Conservation (phyloP, 2,888 invertebrate species). For the Slavum lentiscoides region DNA sequence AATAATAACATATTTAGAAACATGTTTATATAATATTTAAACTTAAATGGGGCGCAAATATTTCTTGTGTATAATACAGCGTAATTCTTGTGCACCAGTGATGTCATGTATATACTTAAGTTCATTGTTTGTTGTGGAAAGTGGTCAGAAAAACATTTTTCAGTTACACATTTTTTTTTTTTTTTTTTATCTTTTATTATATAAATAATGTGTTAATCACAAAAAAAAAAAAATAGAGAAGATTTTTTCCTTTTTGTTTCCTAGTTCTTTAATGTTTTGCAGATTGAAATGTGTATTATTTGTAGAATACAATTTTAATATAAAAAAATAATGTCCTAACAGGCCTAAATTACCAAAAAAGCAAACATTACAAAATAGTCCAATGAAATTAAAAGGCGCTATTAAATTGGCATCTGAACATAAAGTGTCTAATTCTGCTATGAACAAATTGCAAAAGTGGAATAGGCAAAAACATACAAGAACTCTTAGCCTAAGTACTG, state of each 20-base stretch:
- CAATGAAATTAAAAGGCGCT: constrained; percentile 33
- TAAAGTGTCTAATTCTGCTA: constrained; percentile 47
- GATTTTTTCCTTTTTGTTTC: background rate
- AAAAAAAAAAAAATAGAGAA: no score
- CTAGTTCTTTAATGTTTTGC: background rate
- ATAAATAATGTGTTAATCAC: no score
- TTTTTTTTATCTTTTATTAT: background rate
- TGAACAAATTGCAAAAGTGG: constrained; percentile 39
- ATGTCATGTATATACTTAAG: no score
- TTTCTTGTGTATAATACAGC: no score
- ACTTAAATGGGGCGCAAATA: no score
- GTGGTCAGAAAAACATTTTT: no score
- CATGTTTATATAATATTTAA: no score
- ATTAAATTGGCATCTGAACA: constrained; percentile 50
- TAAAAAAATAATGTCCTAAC: background rate
- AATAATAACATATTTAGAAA: no score
- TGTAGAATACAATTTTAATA: background rate
- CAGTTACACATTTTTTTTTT: background rate
- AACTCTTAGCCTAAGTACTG: background rate
- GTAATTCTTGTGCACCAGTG: no score
- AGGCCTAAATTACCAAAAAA: constrained; percentile 45
- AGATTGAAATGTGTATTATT: background rate
- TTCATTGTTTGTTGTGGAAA: no score
- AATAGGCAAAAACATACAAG: constrained; percentile 35
- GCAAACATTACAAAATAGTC: constrained; percentile 45